Conservation (phyloP, 1,140 invertebrate genomes). For the Drosophila grimshawi region DNA sequence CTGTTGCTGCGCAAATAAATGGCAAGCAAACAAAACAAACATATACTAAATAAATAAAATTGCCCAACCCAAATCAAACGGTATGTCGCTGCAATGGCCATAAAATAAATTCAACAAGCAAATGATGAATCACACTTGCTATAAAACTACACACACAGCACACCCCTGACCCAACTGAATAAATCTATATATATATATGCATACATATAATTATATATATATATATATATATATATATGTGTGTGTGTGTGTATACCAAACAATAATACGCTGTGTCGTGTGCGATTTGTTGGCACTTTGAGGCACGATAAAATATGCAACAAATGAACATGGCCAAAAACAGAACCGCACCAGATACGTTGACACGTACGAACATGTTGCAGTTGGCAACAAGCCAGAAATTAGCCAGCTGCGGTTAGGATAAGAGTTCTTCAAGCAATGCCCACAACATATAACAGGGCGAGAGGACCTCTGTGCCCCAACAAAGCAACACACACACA, state of each 20-base stretch:
- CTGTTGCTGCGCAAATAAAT: slow-evolving; percentile 32
- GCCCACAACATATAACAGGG: background rate
- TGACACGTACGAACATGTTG: slow-evolving; percentile 23
- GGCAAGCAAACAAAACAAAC: slow-evolving; percentile 29
- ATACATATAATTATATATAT: slow-evolving; percentile 5
- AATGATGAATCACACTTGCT: slow-evolving; percentile 38
- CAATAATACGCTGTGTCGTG: slow-evolving; percentile 26
- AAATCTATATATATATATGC: background rate
- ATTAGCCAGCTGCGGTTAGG: slow-evolving; percentile 56
- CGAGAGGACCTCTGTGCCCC: background rate
- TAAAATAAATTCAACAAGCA: slow-evolving; percentile 45
- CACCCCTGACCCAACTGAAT: background rate
- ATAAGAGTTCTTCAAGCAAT: slow-evolving; percentile 39
- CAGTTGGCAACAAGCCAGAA: slow-evolving; percentile 59
- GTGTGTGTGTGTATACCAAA: background rate
- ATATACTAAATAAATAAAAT: slow-evolving; percentile 39
- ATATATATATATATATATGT: slow-evolving; percentile 23
- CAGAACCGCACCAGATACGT: slow-evolving; percentile 20
- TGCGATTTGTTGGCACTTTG: slow-evolving; percentile 58
- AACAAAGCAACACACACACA: background rate
- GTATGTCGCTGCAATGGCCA: slow-evolving; percentile 39
- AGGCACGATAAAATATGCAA: slow-evolving; percentile 63
- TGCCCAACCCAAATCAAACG: slow-evolving; percentile 15
- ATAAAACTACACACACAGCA: background rate
- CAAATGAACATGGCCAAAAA: slow-evolving; percentile 63